Evolutionary conservation across 2,888 invertebrate species (phyloP).

Genomic region (Silvanus unidentatus): DNA sequence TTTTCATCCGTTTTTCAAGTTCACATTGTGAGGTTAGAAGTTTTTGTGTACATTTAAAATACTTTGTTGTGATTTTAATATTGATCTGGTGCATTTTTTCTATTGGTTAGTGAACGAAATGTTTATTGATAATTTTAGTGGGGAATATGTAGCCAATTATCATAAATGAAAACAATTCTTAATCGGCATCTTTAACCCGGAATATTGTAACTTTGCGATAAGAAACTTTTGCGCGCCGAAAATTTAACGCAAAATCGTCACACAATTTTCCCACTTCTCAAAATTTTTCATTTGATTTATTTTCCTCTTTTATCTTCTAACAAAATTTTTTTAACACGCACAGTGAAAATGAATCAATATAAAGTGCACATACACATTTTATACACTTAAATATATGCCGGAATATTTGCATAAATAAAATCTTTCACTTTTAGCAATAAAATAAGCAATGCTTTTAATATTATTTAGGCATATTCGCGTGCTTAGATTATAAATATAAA

Average conservation of each 20-base stretch:
- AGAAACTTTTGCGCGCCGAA: not conserved
- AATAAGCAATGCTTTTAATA: not conserved
- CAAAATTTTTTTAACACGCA: no score
- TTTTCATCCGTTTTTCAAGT: conserved; percentile 1
- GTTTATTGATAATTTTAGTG: conserved; percentile 1
- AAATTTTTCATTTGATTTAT: no score
- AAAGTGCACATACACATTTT: no score
- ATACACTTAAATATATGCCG: no score
- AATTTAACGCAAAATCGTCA: not conserved
- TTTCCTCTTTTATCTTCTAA: no score
- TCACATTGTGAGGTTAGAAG: conserved; percentile 10
- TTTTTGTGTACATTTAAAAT: conserved; percentile 2
- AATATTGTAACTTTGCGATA: not conserved
- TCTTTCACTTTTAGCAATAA: conserved; percentile 4
- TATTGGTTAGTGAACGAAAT: conserved; percentile 5
- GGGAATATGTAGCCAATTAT: not conserved
- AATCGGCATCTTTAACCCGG: conserved; percentile 4
- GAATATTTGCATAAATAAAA: conserved; percentile 13
- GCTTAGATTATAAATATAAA: conserved; percentile 11
- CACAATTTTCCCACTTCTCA: no score
- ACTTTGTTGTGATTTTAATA: conserved; percentile 1
- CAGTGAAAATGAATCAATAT: no score
- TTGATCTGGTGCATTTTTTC: not conserved
- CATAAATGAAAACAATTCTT: not conserved
- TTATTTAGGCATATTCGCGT: conserved; percentile 1